A percentile compares a stretch with the other conserved stretches of the same genome.
Evolutionary conservation across 1,140 invertebrate genomes (phyloP).

Genomic region (Conus betulinus): DNA sequence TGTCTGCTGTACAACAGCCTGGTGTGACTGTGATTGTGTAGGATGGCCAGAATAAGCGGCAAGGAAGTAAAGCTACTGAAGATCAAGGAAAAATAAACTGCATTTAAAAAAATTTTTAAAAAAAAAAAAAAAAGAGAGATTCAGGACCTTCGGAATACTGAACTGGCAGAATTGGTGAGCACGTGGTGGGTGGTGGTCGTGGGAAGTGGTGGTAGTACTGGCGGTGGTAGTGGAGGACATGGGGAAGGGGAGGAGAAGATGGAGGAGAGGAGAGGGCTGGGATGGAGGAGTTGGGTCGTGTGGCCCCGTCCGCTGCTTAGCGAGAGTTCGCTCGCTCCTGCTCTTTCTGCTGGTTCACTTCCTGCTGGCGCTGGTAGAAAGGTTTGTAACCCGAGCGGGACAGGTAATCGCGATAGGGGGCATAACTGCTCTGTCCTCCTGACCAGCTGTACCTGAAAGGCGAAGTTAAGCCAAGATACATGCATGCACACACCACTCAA

Average conservation of each 20-base stretch:
- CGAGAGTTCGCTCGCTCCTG: slow-evolving; percentile 22
- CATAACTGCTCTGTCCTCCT: slow-evolving; percentile 17
- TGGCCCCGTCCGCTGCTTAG: slow-evolving; percentile 57
- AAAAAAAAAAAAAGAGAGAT: too few relatives aligned
- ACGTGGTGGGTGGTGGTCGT: slow-evolving; percentile 43
- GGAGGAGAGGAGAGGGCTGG: slow-evolving; percentile 44
- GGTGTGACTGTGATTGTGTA: too few relatives aligned
- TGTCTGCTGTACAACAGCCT: too few relatives aligned
- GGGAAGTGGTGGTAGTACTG: slow-evolving; percentile 54
- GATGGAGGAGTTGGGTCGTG: slow-evolving; percentile 66
- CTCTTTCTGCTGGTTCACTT: slow-evolving; percentile 52
- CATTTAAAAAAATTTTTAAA: too few relatives aligned
- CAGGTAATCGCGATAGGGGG: slow-evolving; percentile 12
- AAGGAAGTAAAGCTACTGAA: too few relatives aligned
- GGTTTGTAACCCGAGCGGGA: slow-evolving; percentile 57
- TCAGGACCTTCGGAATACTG: slow-evolving; percentile 52
- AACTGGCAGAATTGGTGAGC: slow-evolving; percentile 53
- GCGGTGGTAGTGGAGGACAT: slow-evolving; percentile 60
- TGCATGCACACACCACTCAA: too few relatives aligned
- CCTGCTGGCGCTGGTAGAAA: slow-evolving; percentile 60
- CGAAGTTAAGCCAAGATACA: too few relatives aligned
- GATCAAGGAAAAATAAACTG: too few relatives aligned
- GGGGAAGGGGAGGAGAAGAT: slow-evolving; percentile 47
- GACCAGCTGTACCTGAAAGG: slow-evolving; percentile 42
- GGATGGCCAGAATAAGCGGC: too few relatives aligned